Percentiles rank a stretch among this genome's conserved stretches.
Evolutionary conservation across 2,113 vertebrate species (phyloP).

Genomic region (Pristiophorus japonicus): DNA sequence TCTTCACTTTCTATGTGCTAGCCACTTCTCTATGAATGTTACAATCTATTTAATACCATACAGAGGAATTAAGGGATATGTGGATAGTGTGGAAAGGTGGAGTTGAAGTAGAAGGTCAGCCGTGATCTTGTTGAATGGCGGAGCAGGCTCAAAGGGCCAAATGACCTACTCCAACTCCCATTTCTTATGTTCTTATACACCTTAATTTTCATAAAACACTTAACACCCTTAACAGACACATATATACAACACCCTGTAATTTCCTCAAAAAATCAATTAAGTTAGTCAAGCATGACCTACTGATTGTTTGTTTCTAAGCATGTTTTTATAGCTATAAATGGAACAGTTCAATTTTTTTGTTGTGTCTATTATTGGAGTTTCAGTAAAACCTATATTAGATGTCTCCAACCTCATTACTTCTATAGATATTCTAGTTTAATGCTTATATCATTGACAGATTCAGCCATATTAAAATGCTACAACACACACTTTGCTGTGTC

Average conservation of each 20-base stretch:
- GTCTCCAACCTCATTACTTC: not conserved
- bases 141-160: too few species aligned
- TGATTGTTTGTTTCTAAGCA: not conserved
- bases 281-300: not conserved
- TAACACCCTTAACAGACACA: not conserved
- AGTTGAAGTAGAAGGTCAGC: too few species aligned
- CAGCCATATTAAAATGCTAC: not conserved
- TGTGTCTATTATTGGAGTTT: not conserved
- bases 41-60: too few species aligned
- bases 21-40: too few species aligned
- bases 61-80: too few species aligned
- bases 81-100: too few species aligned
- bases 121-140: too few species aligned
- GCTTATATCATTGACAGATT: not conserved
- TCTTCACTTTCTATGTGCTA: too few species aligned
- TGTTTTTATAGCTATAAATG: not conserved
- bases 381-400: not conserved
- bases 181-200: too few species aligned
- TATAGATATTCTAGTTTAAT: not conserved
- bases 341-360: not conserved
- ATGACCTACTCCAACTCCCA: too few species aligned
- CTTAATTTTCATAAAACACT: not conserved
- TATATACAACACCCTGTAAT: not conserved
- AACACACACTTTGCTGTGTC: not conserved
- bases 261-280: not conserved